Base-by-base conservation (phyloP, 1,140 invertebrate genomes). In the Agraylea sexmaculata region DNA sequence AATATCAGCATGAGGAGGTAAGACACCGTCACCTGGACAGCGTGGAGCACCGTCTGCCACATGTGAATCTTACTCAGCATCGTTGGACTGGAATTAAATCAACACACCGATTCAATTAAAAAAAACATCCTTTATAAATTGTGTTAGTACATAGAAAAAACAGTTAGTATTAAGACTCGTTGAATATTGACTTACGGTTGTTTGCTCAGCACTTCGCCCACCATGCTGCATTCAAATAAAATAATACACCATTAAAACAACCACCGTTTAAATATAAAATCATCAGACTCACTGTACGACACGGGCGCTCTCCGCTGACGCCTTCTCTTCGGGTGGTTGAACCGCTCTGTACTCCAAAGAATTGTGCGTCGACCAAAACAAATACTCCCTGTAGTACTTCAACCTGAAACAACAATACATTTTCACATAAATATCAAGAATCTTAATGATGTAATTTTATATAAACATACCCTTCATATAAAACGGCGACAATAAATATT, bases 1-100 rank as follows among this genome's bases (percentile, higher is more conserved):
- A 97, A 96, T 42, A 96, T 86, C 58, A 98, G 67, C 93, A 98
- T 98, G 23, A 97, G 73, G 59, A 92, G 81, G 59, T 96, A 96
- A 28, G 86, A 89, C 18, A 96, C 65, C 12, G 83, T 73, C 42
- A 93, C 77, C 66, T 97, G 93, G 3, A 95, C 47, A 30, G 90
- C 78, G 54, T 97, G 91, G 5, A 98, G 69, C 5, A 82, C 56
- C 3, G 90, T 95, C 66, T 97, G 92, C 51, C 83, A 75, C 13
- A 78, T 64, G 59, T 95, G 90, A 49, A 77, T 77, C 46, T 66
- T 59, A 50, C 81, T 88, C 44, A 86, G 57, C 80, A 90, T 87
- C 32, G 75, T 77, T 6, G 81, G 82, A 52, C 82, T 85, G 64
- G 6, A 70, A 65, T 53, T 46, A 52, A 52, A 55, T 13, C 25